Evolutionary conservation across 2,113 vertebrate genomes (phyloP).

Genomic region (Sylvicapra grimmia): DNA sequence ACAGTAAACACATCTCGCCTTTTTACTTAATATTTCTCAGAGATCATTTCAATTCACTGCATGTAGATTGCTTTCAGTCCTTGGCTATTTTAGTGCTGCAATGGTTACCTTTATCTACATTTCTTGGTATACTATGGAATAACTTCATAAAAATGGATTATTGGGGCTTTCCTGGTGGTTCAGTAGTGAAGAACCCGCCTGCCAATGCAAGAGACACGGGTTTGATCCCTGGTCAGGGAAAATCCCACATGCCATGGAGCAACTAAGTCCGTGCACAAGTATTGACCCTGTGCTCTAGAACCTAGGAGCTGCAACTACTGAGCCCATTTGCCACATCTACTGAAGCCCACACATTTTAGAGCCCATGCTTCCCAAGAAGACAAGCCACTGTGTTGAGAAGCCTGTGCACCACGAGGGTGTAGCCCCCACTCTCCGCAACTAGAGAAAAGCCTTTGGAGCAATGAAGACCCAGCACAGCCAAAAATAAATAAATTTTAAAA

Average conservation of each 20-base stretch:
- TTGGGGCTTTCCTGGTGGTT: background rate
- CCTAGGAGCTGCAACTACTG: background rate
- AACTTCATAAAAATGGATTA: background rate
- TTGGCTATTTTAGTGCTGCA: background rate
- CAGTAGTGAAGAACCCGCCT: background rate
- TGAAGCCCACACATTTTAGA: background rate
- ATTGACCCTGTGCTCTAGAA: background rate
- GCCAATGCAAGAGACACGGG: background rate
- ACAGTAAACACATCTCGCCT: background rate
- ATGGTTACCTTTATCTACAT: background rate
- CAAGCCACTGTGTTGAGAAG: background rate
- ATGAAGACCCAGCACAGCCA: background rate
- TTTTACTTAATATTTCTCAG: background rate
- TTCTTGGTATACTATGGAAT: background rate
- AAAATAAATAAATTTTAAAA: background rate
- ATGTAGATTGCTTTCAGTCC: background rate
- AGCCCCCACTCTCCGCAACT: background rate
- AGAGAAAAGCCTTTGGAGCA: background rate
- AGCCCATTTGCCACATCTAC: background rate
- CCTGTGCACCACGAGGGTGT: background rate
- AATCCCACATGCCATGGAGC: background rate
- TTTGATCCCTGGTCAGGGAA: background rate
- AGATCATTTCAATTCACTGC: background rate
- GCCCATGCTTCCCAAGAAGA: background rate
- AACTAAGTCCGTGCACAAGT: background rate